These are phyloP conservation scores for Eupeodes latifasciatus DNA, from an alignment of 2,888 invertebrate genomes.

Conservation along the genomic window DNA sequence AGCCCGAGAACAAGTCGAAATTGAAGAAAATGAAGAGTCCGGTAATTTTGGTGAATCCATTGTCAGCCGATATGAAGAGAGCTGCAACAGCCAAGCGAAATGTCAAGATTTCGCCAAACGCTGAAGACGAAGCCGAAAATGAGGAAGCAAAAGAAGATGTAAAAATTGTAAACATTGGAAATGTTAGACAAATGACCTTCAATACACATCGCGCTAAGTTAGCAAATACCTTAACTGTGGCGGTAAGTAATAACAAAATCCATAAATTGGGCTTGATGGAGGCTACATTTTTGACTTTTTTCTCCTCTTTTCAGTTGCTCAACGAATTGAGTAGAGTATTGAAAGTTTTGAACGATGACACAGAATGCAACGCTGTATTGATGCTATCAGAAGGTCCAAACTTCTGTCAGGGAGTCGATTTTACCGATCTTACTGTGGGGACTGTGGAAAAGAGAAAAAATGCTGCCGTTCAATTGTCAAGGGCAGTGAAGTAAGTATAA, in stretches of 20 bases:
- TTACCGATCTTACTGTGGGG: constrained; percentile 87
- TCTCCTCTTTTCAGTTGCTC: constrained; percentile 87
- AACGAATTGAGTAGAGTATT: constrained; percentile 90
- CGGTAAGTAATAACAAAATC: constrained; percentile 83
- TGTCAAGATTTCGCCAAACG: constrained; percentile 16
- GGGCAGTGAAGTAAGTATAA: constrained; percentile 88
- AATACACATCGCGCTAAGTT: constrained; percentile 86
- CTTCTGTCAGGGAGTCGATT: constrained; percentile 93
- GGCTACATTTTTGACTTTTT: constrained; percentile 9
- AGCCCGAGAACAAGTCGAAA: constrained; percentile 81
- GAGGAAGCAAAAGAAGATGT: constrained; percentile 53
- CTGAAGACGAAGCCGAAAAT: neutral
- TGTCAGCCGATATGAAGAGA: constrained; percentile 80
- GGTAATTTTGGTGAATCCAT: constrained; percentile 79
- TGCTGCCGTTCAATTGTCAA: constrained; percentile 89
- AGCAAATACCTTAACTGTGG: constrained; percentile 87
- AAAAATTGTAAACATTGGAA: constrained; percentile 78
- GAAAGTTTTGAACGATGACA: constrained; percentile 87
- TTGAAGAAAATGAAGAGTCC: constrained; percentile 77
- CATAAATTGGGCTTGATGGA: neutral
- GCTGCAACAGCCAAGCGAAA: constrained; percentile 75
- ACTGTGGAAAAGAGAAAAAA: constrained; percentile 87
- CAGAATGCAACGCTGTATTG: constrained; percentile 87
- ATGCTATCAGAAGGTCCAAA: constrained; percentile 90
- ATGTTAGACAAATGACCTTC: constrained; percentile 87